Percentiles rank a stretch among this genome's conserved stretches.
These are phyloP conservation scores for Elysia crispata DNA, from an alignment of 2,888 invertebrate genomes.

Conservation along the genomic window DNA sequence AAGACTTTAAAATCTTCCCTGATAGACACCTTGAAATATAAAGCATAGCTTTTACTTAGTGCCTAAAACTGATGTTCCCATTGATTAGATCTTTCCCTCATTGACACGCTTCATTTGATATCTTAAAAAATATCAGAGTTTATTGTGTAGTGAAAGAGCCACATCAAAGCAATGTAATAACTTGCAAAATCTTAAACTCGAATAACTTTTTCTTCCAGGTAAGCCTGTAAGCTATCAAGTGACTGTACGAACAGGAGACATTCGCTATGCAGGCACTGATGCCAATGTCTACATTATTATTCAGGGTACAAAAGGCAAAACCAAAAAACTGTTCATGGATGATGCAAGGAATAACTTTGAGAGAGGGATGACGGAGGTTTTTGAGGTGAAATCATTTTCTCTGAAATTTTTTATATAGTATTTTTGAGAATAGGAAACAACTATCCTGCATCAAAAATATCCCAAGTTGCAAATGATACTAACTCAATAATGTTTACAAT, in stretches of 20 bases:
- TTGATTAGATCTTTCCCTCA: too few species aligned
- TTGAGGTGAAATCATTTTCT: slow-evolving; percentile 61
- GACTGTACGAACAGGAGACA: slow-evolving; percentile 68
- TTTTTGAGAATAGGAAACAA: neutral
- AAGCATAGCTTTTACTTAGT: too few species aligned
- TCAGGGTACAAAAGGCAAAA: slow-evolving; percentile 62
- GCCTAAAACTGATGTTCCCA: too few species aligned
- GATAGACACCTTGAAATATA: too few species aligned
- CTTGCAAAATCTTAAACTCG: too few species aligned
- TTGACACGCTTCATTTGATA: too few species aligned
- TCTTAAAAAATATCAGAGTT: too few species aligned
- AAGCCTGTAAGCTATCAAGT: slow-evolving; percentile 64
- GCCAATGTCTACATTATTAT: slow-evolving; percentile 72
- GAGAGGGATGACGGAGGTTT: slow-evolving; percentile 66
- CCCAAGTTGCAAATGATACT: too few species aligned
- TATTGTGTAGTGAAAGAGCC: too few species aligned
- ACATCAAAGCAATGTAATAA: too few species aligned
- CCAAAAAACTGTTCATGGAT: slow-evolving; percentile 65
- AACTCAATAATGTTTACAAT: neutral
- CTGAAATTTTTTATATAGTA: neutral
- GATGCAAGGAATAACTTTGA: slow-evolving; percentile 73
- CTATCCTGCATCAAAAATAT: too few species aligned
- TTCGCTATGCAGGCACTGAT: slow-evolving; percentile 72
- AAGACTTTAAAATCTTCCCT: too few species aligned
- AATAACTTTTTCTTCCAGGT: slow-evolving; percentile 51